Percentiles rank a stretch among this genome's conserved stretches.
Conservation (phyloP, 2,888 invertebrate genomes). For the Notocelia uddmanniana region DNA sequence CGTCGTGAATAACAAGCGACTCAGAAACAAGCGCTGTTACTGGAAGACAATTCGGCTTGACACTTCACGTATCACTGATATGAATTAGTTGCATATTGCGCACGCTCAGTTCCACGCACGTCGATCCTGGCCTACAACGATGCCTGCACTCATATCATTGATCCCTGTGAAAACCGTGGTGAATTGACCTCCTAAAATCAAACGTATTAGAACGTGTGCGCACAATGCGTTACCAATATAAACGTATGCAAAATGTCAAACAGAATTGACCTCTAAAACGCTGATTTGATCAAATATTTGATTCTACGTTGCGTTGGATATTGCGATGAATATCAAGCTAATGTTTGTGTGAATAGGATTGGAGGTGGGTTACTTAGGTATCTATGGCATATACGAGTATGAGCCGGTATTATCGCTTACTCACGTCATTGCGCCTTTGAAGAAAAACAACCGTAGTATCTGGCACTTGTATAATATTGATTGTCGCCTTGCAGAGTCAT, state of each 20-base stretch:
- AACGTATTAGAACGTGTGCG: too few relatives aligned
- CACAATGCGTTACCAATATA: neutral
- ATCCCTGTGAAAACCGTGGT: too few relatives aligned
- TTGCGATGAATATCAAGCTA: slow-evolving; percentile 14
- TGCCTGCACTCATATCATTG: too few relatives aligned
- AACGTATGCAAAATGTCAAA: neutral
- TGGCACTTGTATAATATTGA: too few relatives aligned
- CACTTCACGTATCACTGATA: neutral
- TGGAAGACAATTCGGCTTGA: slow-evolving; percentile 2
- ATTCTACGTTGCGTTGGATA: slow-evolving; percentile 12
- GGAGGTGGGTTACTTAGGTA: neutral
- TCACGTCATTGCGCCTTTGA: neutral
- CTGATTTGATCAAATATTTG: slow-evolving; percentile 44
- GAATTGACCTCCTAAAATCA: too few relatives aligned
- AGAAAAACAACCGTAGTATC: too few relatives aligned
- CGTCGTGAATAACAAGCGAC: slow-evolving; percentile 30
- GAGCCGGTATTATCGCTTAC: neutral
- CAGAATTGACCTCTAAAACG: slow-evolving; percentile 3
- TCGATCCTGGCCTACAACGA: too few relatives aligned
- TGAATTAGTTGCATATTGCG: neutral
- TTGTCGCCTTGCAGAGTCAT: too few relatives aligned
- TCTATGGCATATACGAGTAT: neutral
- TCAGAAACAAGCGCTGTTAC: slow-evolving; percentile 32
- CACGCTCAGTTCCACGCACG: neutral
- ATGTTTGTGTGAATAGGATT: slow-evolving; percentile 3